Evolutionary conservation across 2,797 vertebrate species (phyloP).

Genomic region (Lacerta viridis): DNA sequence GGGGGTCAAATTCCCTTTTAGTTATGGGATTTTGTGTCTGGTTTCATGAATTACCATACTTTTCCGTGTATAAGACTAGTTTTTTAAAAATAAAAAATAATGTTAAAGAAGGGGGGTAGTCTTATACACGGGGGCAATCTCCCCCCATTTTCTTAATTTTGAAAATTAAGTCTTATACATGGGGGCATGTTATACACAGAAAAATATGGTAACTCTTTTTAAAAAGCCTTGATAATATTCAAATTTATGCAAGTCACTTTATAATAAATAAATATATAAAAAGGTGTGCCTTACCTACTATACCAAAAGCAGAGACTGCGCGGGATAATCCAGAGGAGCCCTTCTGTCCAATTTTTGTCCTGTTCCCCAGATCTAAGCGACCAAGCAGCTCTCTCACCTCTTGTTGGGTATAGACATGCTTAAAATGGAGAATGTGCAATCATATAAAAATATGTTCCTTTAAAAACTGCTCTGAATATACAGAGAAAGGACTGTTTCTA

Average conservation of each 20-base stretch:
- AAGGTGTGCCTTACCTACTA: conserved; percentile 89
- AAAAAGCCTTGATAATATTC: background rate
- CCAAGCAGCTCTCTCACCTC: conserved; percentile 93
- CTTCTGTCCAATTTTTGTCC: conserved; percentile 95
- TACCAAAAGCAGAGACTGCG: conserved; percentile 90
- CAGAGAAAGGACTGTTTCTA: background rate
- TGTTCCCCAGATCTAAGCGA: conserved; percentile 95
- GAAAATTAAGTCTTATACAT: no score
- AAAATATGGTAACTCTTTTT: background rate
- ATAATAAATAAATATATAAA: background rate
- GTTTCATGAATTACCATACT: no score
- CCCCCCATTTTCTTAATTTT: no score
- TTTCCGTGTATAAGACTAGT: no score
- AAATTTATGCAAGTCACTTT: background rate
- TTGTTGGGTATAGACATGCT: conserved; percentile 96
- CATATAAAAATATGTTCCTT: conserved; percentile 18
- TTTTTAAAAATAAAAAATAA: no score
- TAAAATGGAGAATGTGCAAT: conserved; percentile 41
- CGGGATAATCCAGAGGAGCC: conserved; percentile 93
- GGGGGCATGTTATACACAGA: no score
- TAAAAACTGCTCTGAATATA: background rate
- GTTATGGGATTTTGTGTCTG: no score
- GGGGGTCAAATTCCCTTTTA: no score
- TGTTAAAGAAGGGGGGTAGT: no score
- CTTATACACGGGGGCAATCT: no score